phyloP scores from a whole-genome alignment of 2,888 invertebrate species.

The Cotesia congregata region DNA sequence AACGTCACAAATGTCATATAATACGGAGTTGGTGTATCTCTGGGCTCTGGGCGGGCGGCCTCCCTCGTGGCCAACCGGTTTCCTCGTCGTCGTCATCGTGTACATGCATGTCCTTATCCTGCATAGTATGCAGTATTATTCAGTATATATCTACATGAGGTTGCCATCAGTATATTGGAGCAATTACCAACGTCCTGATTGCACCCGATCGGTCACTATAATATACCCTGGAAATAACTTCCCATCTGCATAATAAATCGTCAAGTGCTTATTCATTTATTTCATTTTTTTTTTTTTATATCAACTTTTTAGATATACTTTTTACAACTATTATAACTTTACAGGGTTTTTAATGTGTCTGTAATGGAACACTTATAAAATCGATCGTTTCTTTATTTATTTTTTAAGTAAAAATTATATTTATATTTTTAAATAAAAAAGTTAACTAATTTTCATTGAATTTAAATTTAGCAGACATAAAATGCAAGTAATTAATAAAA shows the following conservation, averaged over 20 bases:
- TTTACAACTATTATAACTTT: too few relatives aligned
- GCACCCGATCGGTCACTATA: constrained; percentile 46
- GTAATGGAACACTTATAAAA: too few relatives aligned
- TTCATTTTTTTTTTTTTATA: too few relatives aligned
- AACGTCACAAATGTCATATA: constrained; percentile 40
- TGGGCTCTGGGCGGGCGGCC: constrained; percentile 30
- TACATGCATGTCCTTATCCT: constrained; percentile 7
- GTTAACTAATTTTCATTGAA: too few relatives aligned
- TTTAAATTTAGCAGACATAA: too few relatives aligned
- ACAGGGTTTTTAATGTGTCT: too few relatives aligned
- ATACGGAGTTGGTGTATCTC: constrained; percentile 29
- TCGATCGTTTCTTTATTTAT: too few relatives aligned
- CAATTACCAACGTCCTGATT: constrained; percentile 53
- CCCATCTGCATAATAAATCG: constrained; percentile 56
- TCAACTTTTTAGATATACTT: too few relatives aligned
- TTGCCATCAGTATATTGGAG: constrained; percentile 35
- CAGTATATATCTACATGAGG: constrained; percentile 39
- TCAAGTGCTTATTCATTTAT: constrained; percentile 11
- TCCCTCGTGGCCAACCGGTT: constrained; percentile 37
- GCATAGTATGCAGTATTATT: neutral
- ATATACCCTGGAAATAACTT: constrained; percentile 49
- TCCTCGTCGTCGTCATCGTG: constrained; percentile 20
- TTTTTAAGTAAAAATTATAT: too few relatives aligned
- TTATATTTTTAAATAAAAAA: too few relatives aligned
- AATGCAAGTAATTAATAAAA: constrained; percentile 18